phyloP scores from a whole-genome alignment of 2,888 invertebrate species.

The Ecdyonurus torrentis region DNA sequence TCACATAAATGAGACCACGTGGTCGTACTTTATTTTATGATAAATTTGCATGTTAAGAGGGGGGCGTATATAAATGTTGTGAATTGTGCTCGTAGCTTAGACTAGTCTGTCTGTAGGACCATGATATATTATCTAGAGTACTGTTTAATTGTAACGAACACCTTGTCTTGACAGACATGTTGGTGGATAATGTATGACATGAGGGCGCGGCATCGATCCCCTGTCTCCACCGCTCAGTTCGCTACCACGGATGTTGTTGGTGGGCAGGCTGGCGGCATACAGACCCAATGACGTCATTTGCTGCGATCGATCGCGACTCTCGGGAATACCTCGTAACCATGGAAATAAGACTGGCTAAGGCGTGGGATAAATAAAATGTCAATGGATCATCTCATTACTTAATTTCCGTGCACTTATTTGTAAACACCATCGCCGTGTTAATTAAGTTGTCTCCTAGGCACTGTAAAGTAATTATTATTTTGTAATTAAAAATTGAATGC shows the following conservation, averaged over 20 bases:
- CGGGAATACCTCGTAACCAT: background rate
- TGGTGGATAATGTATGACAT: no score
- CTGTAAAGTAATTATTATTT: no score
- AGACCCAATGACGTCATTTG: background rate
- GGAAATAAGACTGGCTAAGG: background rate
- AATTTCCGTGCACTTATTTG: no score
- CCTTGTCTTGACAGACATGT: background rate
- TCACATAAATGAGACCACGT: no score
- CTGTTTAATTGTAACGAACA: no score
- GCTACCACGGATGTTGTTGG: background rate
- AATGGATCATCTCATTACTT: background rate
- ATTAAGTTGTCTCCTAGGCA: no score
- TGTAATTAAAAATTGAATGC: no score
- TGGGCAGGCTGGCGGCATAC: background rate
- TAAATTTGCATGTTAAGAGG: no score
- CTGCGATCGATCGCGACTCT: background rate
- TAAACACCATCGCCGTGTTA: no score
- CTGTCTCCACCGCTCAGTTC: background rate
- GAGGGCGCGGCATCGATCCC: background rate
- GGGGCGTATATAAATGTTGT: background rate
- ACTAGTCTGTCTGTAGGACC: background rate
- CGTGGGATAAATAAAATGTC: background rate
- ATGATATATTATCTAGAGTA: no score
- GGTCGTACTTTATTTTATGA: no score
- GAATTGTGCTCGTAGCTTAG: background rate